phyloP scores from a whole-genome alignment of 1,140 invertebrate genomes.

The Eufriesea mexicana region DNA sequence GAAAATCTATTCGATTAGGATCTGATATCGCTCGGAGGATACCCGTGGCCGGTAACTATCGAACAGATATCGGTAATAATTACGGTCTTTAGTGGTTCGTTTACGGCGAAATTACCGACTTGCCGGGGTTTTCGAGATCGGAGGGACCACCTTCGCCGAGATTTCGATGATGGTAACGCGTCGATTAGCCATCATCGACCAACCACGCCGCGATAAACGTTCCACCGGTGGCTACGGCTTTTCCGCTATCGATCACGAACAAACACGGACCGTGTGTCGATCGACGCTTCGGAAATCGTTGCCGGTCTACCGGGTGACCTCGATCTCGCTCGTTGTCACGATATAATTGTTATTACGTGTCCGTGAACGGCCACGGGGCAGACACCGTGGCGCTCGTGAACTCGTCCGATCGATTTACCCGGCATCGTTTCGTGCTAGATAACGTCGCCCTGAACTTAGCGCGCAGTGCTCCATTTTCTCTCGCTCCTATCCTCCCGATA shows the following conservation, averaged over 20 bases:
- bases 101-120: background rate
- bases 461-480: conserved; percentile 28
- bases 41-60: background rate
- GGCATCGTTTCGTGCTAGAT: conserved; percentile 22
- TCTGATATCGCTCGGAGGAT: background rate
- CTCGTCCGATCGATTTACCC: conserved; percentile 40
- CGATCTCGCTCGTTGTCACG: conserved; percentile 41
- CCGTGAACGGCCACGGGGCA: conserved; percentile 12
- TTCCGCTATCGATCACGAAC: conserved; percentile 3
- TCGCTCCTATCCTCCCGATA: background rate
- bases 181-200: background rate
- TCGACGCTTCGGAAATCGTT: background rate
- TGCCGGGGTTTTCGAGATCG: background rate
- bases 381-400: conserved; percentile 39
- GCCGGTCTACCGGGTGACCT: conserved; percentile 1
- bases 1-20: background rate
- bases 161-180: background rate
- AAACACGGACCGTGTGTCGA: background rate
- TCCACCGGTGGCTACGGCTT: background rate
- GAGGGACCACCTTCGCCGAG: background rate
- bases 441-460: conserved; percentile 13
- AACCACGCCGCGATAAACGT: background rate
- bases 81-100: conserved; percentile 21
- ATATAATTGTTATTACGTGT: conserved; percentile 47
- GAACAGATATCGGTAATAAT: conserved; percentile 2